Evolutionary conservation across 1,140 invertebrate species (phyloP).

Genomic region (Drosophila elegans): DNA sequence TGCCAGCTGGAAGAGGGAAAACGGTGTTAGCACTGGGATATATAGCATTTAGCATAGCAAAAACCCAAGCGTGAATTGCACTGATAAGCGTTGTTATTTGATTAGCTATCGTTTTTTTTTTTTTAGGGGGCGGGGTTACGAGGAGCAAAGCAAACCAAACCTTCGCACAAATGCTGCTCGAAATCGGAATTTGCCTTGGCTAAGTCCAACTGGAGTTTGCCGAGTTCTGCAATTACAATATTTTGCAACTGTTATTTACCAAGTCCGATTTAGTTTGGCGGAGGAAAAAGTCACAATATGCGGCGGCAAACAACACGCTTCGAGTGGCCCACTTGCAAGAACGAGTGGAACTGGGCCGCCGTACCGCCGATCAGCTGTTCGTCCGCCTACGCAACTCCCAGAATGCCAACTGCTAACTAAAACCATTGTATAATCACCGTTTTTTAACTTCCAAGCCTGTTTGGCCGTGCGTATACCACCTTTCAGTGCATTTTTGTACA

Average conservation of each 20-base stretch:
- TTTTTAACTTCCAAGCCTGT: constrained; percentile 79
- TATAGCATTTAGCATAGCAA: background rate
- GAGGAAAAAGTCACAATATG: constrained; percentile 47
- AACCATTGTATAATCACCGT: constrained; percentile 61
- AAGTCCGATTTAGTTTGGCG: constrained; percentile 20
- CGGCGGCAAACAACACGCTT: constrained; percentile 53
- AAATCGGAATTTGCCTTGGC: constrained; percentile 78
- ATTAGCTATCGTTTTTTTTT: constrained; percentile 9
- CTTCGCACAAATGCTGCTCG: constrained; percentile 82
- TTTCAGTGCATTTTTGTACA: constrained; percentile 79
- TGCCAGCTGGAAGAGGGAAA: constrained; percentile 50
- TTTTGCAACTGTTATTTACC: constrained; percentile 3
- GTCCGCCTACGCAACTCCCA: constrained; percentile 5
- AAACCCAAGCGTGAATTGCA: constrained; percentile 36
- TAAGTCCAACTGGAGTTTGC: constrained; percentile 77
- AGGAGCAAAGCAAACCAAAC: constrained; percentile 28
- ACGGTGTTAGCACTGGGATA: constrained; percentile 25
- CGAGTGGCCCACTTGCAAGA: constrained; percentile 45
- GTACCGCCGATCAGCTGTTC: constrained; percentile 54
- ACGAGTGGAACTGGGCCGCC: constrained; percentile 39
- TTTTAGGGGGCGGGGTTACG: background rate
- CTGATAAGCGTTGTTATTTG: constrained; percentile 55
- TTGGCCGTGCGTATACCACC: constrained; percentile 75
- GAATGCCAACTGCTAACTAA: constrained; percentile 34
- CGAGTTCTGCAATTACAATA: constrained; percentile 69